A percentile compares a stretch with the other conserved stretches of the same genome.
phyloP scores from a whole-genome alignment of 2,888 invertebrate genomes.

The Drosophila recens region DNA sequence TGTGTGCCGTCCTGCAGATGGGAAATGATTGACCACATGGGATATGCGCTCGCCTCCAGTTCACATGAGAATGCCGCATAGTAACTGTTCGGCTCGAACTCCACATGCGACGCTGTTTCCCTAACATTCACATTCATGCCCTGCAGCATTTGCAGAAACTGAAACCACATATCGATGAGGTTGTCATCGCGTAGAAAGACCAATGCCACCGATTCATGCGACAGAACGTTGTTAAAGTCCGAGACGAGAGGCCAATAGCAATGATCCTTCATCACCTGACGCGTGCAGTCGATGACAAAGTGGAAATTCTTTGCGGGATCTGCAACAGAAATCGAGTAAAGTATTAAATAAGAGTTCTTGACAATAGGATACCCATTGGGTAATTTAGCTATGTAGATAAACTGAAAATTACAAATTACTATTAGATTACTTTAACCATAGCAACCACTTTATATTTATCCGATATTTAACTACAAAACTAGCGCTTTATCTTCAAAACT shows the following conservation, averaged over 20 bases:
- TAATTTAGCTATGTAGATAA: background rate
- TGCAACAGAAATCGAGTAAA: slow-evolving; percentile 76
- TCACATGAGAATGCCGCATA: slow-evolving; percentile 99
- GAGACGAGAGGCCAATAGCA: slow-evolving; percentile 99
- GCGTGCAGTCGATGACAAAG: slow-evolving; percentile 96
- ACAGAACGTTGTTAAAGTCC: slow-evolving; percentile 97
- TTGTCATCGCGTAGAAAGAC: slow-evolving; percentile 95
- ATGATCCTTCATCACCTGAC: slow-evolving; percentile 97
- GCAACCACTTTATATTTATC: no score
- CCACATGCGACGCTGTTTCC: slow-evolving; percentile 95
- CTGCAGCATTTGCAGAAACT: slow-evolving; percentile 97
- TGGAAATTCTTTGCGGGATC: slow-evolving; percentile 93
- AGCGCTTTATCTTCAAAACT: background rate
- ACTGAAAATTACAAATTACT: background rate
- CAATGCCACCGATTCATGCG: slow-evolving; percentile 95
- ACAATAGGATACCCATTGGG: background rate
- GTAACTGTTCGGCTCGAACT: slow-evolving; percentile 98
- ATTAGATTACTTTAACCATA: background rate
- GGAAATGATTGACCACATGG: slow-evolving; percentile 98
- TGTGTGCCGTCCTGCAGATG: slow-evolving; percentile 92
- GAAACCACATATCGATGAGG: slow-evolving; percentile 98
- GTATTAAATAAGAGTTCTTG: background rate
- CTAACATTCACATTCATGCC: slow-evolving; percentile 99
- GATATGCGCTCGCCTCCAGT: slow-evolving; percentile 97
- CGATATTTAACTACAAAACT: background rate